These are phyloP conservation scores for Clarias pachynema DNA, from an alignment of 2,797 vertebrate genomes.

Conservation along the genomic window DNA sequence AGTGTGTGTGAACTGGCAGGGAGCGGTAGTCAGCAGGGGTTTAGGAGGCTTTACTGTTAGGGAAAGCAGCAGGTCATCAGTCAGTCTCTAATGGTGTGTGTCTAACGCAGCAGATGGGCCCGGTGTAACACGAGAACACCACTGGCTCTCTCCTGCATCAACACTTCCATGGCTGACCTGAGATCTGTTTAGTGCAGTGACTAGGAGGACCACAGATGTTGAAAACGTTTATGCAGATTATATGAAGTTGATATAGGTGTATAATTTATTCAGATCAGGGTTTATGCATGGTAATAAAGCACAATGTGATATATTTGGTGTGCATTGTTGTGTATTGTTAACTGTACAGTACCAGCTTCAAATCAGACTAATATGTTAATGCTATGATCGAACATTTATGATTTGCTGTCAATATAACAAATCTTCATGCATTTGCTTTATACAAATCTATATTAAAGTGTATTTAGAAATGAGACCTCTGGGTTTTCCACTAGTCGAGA, in stretches of 20 bases:
- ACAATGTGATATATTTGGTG: background rate
- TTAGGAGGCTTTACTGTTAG: slow-evolving; percentile 29
- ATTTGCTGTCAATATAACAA: background rate
- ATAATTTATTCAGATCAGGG: background rate
- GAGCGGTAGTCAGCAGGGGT: slow-evolving; percentile 29
- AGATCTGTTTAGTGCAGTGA: slow-evolving; percentile 21
- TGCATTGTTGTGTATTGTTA: background rate
- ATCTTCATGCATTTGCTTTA: background rate
- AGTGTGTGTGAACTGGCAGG: slow-evolving; percentile 28
- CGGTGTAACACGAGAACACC: slow-evolving; percentile 46
- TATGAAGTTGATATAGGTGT: background rate
- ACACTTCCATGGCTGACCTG: slow-evolving; percentile 47
- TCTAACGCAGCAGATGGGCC: slow-evolving; percentile 47
- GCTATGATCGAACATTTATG: background rate
- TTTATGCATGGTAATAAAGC: background rate
- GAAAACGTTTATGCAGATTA: slow-evolving; percentile 3
- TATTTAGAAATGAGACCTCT: background rate
- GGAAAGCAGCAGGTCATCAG: slow-evolving; percentile 23
- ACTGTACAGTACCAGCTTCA: background rate
- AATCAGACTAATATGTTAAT: background rate
- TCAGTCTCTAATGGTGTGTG: slow-evolving; percentile 42
- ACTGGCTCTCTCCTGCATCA: slow-evolving; percentile 24
- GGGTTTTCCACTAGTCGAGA: background rate
- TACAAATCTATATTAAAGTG: background rate
- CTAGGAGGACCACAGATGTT: slow-evolving; percentile 20